phyloP scores from a whole-genome alignment of 2,113 vertebrate species.

The Saccopteryx leptura region DNA sequence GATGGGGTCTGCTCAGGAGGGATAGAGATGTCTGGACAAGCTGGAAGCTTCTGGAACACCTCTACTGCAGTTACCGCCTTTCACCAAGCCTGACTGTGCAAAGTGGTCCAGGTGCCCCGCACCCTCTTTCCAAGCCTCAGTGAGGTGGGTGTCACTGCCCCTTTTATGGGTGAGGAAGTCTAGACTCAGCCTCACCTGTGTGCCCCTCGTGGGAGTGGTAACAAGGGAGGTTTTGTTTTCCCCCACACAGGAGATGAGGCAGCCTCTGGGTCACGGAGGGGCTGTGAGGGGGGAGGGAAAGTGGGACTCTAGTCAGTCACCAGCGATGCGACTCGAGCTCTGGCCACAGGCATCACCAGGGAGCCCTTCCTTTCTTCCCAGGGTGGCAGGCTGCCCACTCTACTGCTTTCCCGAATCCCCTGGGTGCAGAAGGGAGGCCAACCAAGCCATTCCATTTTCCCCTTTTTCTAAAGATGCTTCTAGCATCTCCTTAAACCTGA shows the following conservation, averaged over 20 bases:
- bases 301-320: not conserved
- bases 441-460: not conserved
- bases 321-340: not conserved
- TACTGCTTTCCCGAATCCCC: not conserved
- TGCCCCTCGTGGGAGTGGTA: not conserved
- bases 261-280: too few relatives aligned
- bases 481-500: not conserved
- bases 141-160: not conserved
- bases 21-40: fast-evolving
- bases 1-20: not conserved
- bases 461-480: not conserved
- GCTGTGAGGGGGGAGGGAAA: not conserved
- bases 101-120: too few relatives aligned
- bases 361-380: not conserved
- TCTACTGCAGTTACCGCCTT: not conserved
- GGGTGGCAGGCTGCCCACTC: not conserved
- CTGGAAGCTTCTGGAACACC: not conserved
- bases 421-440: not conserved
- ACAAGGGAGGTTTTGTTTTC: not conserved
- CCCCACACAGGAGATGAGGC: not conserved
- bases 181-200: fast-evolving
- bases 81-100: not conserved
- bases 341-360: not conserved
- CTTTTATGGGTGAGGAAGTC: not conserved
- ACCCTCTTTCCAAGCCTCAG: not conserved